Percentiles rank a stretch among this genome's conserved stretches.
Conservation (phyloP, 2,113 vertebrate species). For the Andinoacara biseriatus region DNA sequence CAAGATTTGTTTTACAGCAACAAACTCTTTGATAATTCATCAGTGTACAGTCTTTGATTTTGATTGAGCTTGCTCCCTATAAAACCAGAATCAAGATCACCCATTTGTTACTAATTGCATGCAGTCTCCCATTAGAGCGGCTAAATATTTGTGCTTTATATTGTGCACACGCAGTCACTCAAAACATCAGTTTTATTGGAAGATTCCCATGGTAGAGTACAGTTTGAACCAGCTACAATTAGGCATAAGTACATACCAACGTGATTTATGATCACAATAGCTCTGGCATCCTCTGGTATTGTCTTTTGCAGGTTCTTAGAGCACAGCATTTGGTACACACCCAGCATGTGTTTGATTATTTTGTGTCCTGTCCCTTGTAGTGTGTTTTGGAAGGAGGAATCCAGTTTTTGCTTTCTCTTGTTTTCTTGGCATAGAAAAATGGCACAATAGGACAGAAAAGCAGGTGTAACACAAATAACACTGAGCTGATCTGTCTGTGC, state of each 20-base stretch:
- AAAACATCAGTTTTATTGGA: neutral
- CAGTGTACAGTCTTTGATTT: neutral
- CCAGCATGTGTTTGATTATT: slow-evolving; percentile 18
- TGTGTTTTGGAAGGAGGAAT: neutral
- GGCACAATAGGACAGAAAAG: neutral
- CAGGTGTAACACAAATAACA: neutral
- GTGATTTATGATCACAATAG: slow-evolving; percentile 3
- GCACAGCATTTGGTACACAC: slow-evolving; percentile 15
- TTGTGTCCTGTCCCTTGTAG: neutral
- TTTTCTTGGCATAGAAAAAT: neutral
- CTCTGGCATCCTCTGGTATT: slow-evolving; percentile 2
- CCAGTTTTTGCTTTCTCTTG: slow-evolving; percentile 12
- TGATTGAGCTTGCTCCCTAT: too few relatives aligned
- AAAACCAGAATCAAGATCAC: too few relatives aligned
- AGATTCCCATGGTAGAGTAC: neutral
- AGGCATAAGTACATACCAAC: neutral
- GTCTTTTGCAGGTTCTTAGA: slow-evolving; percentile 6
- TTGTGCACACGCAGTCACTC: neutral
- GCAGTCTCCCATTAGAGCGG: too few relatives aligned
- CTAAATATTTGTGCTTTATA: too few relatives aligned
- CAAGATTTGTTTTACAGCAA: neutral
- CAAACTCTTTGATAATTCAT: neutral
- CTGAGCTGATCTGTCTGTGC: neutral
- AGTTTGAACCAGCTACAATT: neutral
- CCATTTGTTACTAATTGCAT: too few relatives aligned